These are phyloP conservation scores for Pristionchus mayeri DNA, from an alignment of 2,888 invertebrate genomes.

Conservation along the genomic window DNA sequence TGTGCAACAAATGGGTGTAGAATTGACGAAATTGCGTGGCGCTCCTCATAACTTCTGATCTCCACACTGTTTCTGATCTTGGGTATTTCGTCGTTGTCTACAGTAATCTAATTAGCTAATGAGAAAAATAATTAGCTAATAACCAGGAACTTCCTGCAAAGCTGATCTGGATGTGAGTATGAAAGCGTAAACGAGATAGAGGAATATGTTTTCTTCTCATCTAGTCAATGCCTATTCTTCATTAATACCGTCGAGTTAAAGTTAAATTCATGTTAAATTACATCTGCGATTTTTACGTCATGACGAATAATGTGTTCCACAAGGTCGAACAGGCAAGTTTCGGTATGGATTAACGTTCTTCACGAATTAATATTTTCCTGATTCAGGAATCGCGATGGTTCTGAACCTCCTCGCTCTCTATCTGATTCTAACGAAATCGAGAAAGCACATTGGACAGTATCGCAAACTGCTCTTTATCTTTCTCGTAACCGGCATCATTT, in stretches of 20 bases:
- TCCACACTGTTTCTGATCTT: no score
- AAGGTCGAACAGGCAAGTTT: not conserved
- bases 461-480: conserved; percentile 3
- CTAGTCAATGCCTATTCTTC: no score
- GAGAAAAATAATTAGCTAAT: not conserved
- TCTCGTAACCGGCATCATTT: not conserved
- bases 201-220: not conserved
- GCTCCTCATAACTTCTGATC: no score
- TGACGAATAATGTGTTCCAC: not conserved
- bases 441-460: not conserved
- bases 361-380: not conserved
- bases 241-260: no score
- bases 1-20: no score
- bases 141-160: not conserved
- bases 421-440: not conserved
- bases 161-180: not conserved
- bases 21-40: no score
- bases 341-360: not conserved
- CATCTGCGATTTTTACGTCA: not conserved
- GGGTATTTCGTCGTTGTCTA: no score
- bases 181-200: not conserved
- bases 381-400: not conserved
- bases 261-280: no score
- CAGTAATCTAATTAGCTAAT: no score
- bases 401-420: not conserved